A percentile compares a stretch with the other conserved stretches of the same genome.
Evolutionary conservation across 2,113 vertebrate genomes (phyloP).

Genomic region (Sorex fumeus): DNA sequence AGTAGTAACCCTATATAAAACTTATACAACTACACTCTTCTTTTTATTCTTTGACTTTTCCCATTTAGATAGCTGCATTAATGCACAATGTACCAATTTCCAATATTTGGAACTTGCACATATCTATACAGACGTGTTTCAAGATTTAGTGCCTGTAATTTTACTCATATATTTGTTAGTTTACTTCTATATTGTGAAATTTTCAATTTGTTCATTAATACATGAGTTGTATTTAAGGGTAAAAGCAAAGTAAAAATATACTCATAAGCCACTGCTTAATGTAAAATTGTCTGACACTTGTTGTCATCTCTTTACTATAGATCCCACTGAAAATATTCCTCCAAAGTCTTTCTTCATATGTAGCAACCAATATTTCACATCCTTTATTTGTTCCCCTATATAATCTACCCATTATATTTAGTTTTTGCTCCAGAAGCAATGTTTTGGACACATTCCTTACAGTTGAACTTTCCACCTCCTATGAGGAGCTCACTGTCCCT

Average conservation of each 20-base stretch:
- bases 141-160: not conserved
- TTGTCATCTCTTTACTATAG: not conserved
- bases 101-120: not conserved
- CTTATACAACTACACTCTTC: not conserved
- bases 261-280: not conserved
- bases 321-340: not conserved
- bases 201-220: not conserved
- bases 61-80: not conserved
- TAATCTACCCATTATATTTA: not conserved
- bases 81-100: not conserved
- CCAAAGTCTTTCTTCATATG: not conserved
- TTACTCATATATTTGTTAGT: not conserved
- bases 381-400: not conserved
- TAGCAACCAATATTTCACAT: not conserved
- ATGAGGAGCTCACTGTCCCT: not conserved
- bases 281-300: not conserved
- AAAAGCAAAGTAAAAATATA: conserved; percentile 21
- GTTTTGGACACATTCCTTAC: not conserved
- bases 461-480: not conserved
- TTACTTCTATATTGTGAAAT: not conserved
- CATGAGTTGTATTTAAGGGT: not conserved
- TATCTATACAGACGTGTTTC: not conserved
- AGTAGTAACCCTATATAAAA: not conserved
- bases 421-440: not conserved
- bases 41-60: not conserved